Conservation (phyloP, 2,113 vertebrate species). For the Thalassarche chlororhynchos region DNA sequence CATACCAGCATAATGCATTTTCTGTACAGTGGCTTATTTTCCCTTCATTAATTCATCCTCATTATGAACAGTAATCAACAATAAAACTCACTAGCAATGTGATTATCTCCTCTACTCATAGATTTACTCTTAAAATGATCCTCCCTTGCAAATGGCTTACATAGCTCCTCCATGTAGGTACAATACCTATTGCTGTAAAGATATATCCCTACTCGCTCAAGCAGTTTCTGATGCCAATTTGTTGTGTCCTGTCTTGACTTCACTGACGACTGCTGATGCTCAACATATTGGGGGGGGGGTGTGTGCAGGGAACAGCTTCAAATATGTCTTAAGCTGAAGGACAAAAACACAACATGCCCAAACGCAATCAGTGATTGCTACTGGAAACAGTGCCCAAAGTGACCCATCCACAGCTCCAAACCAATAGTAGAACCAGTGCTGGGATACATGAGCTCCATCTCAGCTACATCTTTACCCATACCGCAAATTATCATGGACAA, state of each 20-base stretch:
- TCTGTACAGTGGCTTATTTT: neutral
- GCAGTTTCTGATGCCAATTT: neutral
- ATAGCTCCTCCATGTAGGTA: neutral
- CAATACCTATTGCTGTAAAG: neutral
- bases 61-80: neutral
- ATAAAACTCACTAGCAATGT: neutral
- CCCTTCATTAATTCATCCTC: neutral
- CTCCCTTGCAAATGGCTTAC: neutral
- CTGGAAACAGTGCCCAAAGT: neutral
- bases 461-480: neutral
- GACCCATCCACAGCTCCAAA: neutral
- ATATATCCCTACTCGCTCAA: neutral
- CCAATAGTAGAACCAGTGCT: neutral
- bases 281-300: accelerated
- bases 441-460: neutral
- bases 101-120: neutral
- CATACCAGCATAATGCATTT: neutral
- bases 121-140: neutral
- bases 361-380: neutral
- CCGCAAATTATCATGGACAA: neutral
- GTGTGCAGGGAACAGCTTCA: neutral
- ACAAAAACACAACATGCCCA: neutral
- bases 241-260: neutral
- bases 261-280: neutral
- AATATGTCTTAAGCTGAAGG: neutral